Percentiles rank a stretch among this genome's conserved stretches.
Evolutionary conservation across 2,888 invertebrate species (phyloP).

Genomic region (Parascotia fuliginaria): DNA sequence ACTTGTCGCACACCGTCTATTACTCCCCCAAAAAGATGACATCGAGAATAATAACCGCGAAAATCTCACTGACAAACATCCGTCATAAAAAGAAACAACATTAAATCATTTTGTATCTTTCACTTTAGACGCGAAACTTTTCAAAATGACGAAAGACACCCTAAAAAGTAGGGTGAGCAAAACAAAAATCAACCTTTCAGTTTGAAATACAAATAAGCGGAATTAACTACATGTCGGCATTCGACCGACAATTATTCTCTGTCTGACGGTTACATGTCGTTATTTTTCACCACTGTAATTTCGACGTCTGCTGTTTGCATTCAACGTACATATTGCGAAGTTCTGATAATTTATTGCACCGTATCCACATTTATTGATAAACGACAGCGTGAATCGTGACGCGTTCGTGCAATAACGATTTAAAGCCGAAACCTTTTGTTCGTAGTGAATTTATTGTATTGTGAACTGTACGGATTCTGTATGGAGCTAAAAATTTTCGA

Average conservation of each 20-base stretch:
- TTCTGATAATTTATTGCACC: slow-evolving; percentile 68
- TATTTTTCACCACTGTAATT: slow-evolving; percentile 75
- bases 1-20: slow-evolving; percentile 1
- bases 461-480: slow-evolving; percentile 43
- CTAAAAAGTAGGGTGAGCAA: slow-evolving; percentile 19
- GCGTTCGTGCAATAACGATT: slow-evolving; percentile 53
- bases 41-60: slow-evolving; percentile 34
- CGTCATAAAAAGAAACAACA: slow-evolving; percentile 40
- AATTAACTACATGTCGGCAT: slow-evolving; percentile 68
- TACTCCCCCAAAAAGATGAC: slow-evolving; percentile 21
- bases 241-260: slow-evolving; percentile 72
- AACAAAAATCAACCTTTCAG: slow-evolving; percentile 28
- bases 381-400: slow-evolving; percentile 54
- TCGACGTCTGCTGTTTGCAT: slow-evolving; percentile 65
- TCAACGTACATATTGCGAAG: slow-evolving; percentile 60
- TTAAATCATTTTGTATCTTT: slow-evolving; percentile 39
- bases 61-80: slow-evolving; percentile 34
- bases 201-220: slow-evolving; percentile 67
- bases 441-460: slow-evolving; percentile 50
- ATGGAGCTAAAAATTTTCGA: slow-evolving; percentile 22
- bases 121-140: slow-evolving; percentile 30
- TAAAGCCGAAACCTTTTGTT: slow-evolving; percentile 52
- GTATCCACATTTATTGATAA: slow-evolving; percentile 71
- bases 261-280: slow-evolving; percentile 56
- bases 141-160: slow-evolving; percentile 18